Evolutionary conservation across 2,888 invertebrate genomes (phyloP), one percentile per base, ranked within the genome.

Genomic region (Chromoteleia sp.): DNA sequence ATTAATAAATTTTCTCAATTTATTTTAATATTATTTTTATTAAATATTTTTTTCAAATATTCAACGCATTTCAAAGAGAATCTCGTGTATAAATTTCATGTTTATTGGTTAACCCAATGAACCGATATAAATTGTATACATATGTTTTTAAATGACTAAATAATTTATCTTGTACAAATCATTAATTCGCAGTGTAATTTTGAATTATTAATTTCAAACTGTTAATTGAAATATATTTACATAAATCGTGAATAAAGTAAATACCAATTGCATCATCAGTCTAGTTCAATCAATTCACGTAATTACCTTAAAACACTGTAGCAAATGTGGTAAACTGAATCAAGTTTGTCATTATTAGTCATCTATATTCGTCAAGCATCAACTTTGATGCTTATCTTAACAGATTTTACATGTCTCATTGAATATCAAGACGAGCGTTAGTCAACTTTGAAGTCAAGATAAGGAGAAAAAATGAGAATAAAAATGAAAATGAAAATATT

Each of bases 141-240:
- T 52, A 52, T 41, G 12, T 29, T 67, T 52, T 36, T 41, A 25
- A 7, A 41, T 29, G 29, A 2, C 29, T 41, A 65, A 65, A 29
- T 67, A 52, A 67, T 67, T 39, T 50, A 52, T 52, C 17, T 41
- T 52, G 39, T 41, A 7, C 67, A n/a, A 52, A 39, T 52, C 52
- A 39, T 41, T 67, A 52, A 67, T 41, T 52, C 17, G 29, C 15
- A 41, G 29, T 59, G 15, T 41, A 43, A 68, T 54, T 41, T 54
- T 54, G 54, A 52, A 67, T 67, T 54, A 68, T 68, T 68, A 52
- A 52, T 41, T 63, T 36, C 48, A 19, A 48, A 19, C 65, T 25
- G 50, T 50, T 67, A 67, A 67, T 67, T 52, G 52, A 67, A 67
- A 67, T 67, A 50, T 65, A 65, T 65, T 67, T 67, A 67, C 65